These are phyloP conservation scores for Dasysyrphus albostriatus DNA, from an alignment of 2,888 invertebrate species.

Conservation along the genomic window DNA sequence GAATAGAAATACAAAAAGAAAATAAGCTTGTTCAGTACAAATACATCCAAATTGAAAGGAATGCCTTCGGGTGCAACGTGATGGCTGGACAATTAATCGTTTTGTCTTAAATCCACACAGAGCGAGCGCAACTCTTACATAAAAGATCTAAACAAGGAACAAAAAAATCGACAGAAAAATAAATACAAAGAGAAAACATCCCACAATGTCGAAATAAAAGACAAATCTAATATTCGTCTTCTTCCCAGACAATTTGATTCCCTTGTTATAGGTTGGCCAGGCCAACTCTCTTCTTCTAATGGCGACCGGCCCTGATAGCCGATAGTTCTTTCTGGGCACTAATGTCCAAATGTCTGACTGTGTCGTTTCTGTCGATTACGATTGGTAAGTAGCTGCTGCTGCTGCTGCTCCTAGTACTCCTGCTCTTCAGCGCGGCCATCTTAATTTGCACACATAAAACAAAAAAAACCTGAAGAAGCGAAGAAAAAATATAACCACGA, in stretches of 20 bases:
- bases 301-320: slow-evolving; percentile 31
- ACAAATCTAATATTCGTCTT: slow-evolving; percentile 75
- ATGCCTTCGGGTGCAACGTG: slow-evolving; percentile 75
- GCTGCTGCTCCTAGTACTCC: not conserved
- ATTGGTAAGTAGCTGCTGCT: slow-evolving; percentile 64
- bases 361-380: slow-evolving; percentile 73
- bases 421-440: slow-evolving; percentile 68
- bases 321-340: slow-evolving; percentile 45
- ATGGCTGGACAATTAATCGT: slow-evolving; percentile 71
- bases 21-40: slow-evolving; percentile 33
- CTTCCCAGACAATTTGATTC: slow-evolving; percentile 72
- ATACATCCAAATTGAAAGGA: slow-evolving; percentile 57
- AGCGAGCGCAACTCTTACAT: slow-evolving; percentile 54
- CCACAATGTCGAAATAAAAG: slow-evolving; percentile 61
- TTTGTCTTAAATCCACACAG: slow-evolving; percentile 65
- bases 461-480: slow-evolving; percentile 18
- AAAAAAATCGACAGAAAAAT: not conserved
- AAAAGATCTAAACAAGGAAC: slow-evolving; percentile 43
- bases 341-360: slow-evolving; percentile 70
- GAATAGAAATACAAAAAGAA: slow-evolving; percentile 17
- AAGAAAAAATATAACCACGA: slow-evolving; percentile 61
- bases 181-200: slow-evolving; percentile 10
- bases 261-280: slow-evolving; percentile 47
- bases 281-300: slow-evolving; percentile 39
- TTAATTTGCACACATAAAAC: slow-evolving; percentile 74